A percentile compares a stretch with the other conserved stretches of the same genome.
Conservation (phyloP, 2,113 vertebrate species). For the Engystomops pustulosus region DNA sequence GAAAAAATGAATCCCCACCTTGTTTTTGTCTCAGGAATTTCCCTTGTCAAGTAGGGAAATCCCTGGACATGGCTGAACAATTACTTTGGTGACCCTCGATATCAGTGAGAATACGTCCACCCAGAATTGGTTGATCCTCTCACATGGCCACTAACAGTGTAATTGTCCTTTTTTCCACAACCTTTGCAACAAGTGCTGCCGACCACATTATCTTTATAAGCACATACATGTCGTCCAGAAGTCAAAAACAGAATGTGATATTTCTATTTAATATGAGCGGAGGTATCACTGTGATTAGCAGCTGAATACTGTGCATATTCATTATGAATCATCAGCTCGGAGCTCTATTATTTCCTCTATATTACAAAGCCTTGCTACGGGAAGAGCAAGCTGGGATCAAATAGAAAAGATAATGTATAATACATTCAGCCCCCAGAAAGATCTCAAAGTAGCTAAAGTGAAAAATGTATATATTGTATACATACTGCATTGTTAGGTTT, state of each 20-base stretch:
- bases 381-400: constrained; percentile 24
- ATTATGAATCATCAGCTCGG: background rate
- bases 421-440: background rate
- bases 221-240: too few relatives aligned
- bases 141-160: too few relatives aligned
- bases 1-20: too few relatives aligned
- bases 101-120: too few relatives aligned
- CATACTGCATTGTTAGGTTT: background rate
- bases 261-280: background rate
- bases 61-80: too few relatives aligned
- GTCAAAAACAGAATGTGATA: background rate
- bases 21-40: too few relatives aligned
- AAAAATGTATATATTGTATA: background rate
- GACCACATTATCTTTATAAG: too few relatives aligned
- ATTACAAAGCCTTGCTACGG: background rate
- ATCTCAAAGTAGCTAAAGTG: background rate
- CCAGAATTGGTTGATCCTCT: too few relatives aligned
- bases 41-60: too few relatives aligned
- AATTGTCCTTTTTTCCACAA: too few relatives aligned
- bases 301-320: background rate
- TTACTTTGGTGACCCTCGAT: too few relatives aligned
- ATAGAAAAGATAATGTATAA: background rate
- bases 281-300: background rate
- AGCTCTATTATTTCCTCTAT: constrained; percentile 18
- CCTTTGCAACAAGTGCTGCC: too few relatives aligned